These are phyloP conservation scores for Malacosoma neustria DNA, from an alignment of 2,888 invertebrate species.

Conservation along the genomic window DNA sequence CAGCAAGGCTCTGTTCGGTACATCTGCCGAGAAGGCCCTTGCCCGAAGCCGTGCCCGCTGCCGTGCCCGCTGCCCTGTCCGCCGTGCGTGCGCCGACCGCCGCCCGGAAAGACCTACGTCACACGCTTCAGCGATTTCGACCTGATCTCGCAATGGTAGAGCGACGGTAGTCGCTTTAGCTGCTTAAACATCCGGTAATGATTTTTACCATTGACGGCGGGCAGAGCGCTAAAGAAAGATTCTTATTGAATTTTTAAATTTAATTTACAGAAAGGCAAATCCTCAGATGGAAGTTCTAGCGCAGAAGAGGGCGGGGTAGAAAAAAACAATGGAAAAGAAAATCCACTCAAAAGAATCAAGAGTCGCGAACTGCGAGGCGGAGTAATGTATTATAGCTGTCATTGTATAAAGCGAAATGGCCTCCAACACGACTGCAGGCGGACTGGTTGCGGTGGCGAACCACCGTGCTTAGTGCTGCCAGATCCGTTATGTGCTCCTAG, in stretches of 20 bases:
- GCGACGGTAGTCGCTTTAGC: conserved; percentile 23
- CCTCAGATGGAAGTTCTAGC: conserved; percentile 28
- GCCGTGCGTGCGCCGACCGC: conserved; percentile 62
- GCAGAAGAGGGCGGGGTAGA: conserved; percentile 43
- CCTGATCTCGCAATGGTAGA: conserved; percentile 60
- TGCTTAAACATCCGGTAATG: conserved; percentile 42
- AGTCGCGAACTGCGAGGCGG: conserved; percentile 73
- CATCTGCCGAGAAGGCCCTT: conserved; percentile 53
- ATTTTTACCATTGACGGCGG: conserved; percentile 43
- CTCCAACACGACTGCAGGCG: conserved; percentile 75
- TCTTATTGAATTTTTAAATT: conserved; percentile 7
- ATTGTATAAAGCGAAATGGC: conserved; percentile 75
- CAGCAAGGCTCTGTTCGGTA: conserved; percentile 68
- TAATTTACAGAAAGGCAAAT: conserved; percentile 41
- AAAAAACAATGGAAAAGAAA: conserved; percentile 60
- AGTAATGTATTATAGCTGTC: conserved; percentile 71
- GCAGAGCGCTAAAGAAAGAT: conserved; percentile 19
- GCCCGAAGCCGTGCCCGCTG: conserved; percentile 49
- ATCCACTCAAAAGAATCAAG: conserved; percentile 57
- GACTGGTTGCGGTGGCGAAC: conserved; percentile 68
- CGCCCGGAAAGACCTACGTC: conserved; percentile 64
- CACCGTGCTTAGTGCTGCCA: conserved; percentile 65
- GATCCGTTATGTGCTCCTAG: conserved; percentile 73
- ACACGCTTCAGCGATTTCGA: conserved; percentile 69
- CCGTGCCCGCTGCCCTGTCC: conserved; percentile 60